Evolutionary conservation across 2,797 vertebrate species (phyloP).

Genomic region (Toxotes lorentzi): DNA sequence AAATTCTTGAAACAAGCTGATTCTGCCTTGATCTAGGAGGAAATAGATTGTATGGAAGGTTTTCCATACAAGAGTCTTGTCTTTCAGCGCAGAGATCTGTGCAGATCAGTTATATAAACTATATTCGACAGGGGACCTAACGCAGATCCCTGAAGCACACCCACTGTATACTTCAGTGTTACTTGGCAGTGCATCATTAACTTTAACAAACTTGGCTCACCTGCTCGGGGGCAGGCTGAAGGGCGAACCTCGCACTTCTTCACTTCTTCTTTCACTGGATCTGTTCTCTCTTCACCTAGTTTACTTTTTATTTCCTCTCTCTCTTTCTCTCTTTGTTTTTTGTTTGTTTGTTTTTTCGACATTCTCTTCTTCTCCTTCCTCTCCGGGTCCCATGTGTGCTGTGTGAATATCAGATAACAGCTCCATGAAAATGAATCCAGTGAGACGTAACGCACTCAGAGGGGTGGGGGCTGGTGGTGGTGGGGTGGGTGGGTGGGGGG

Average conservation of each 20-base stretch:
- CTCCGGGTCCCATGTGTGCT: slow-evolving; percentile 22
- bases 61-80: not conserved
- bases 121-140: not conserved
- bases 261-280: not conserved
- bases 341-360: not conserved
- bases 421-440: slow-evolving; percentile 63
- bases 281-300: not conserved
- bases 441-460: slow-evolving; percentile 53
- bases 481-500: too few species aligned
- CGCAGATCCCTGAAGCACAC: slow-evolving; percentile 20
- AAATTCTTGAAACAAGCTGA: not conserved
- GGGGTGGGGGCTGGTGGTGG: too few species aligned
- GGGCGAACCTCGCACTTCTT: not conserved
- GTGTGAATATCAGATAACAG: slow-evolving; percentile 60
- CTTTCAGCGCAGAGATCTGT: not conserved
- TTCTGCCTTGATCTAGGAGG: not conserved
- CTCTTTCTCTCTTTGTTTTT: not conserved
- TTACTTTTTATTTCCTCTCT: not conserved
- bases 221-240: not conserved
- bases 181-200: not conserved
- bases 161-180: not conserved
- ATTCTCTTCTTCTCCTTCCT: slow-evolving; percentile 5
- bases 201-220: not conserved
- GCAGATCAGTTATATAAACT: not conserved
- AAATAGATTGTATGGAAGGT: not conserved